phyloP scores from a whole-genome alignment of 53 echinoderm and acorn worm genomes.

The Antedon mediterranea region DNA sequence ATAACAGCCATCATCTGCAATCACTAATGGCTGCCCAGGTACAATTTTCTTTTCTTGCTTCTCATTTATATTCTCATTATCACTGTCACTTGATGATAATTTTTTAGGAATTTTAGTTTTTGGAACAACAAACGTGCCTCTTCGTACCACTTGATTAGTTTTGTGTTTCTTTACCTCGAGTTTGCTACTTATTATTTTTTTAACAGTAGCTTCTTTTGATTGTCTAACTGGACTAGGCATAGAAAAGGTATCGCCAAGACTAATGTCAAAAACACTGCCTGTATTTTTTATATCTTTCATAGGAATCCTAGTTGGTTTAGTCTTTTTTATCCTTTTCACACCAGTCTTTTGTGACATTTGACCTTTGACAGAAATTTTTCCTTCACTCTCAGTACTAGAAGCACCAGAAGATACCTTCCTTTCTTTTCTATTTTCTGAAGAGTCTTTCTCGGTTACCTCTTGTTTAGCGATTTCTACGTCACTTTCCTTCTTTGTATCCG shows the following conservation, averaged over 20 bases:
- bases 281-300: background rate
- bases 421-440: background rate
- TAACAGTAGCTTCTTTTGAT: background rate
- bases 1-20: no score
- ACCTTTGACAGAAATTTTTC: background rate
- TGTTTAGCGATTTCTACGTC: background rate
- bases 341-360: background rate
- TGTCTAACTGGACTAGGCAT: constrained; percentile 28
- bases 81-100: background rate
- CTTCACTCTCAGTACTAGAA: background rate
- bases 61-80: background rate
- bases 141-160: background rate
- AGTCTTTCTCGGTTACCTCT: background rate
- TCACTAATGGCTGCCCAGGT: background rate
- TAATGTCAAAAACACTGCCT: constrained; percentile 50
- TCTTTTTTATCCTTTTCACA: background rate
- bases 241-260: constrained; percentile 57
- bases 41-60: background rate
- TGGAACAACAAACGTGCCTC: background rate
- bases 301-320: background rate
- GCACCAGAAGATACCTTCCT: background rate
- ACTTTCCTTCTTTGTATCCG: background rate
- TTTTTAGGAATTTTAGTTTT: background rate
- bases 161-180: background rate
- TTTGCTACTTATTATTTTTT: background rate